A percentile compares a stretch with the other conserved stretches of the same genome.
Evolutionary conservation across 2,888 invertebrate species (phyloP).

Genomic region (Polia nebulosa): DNA sequence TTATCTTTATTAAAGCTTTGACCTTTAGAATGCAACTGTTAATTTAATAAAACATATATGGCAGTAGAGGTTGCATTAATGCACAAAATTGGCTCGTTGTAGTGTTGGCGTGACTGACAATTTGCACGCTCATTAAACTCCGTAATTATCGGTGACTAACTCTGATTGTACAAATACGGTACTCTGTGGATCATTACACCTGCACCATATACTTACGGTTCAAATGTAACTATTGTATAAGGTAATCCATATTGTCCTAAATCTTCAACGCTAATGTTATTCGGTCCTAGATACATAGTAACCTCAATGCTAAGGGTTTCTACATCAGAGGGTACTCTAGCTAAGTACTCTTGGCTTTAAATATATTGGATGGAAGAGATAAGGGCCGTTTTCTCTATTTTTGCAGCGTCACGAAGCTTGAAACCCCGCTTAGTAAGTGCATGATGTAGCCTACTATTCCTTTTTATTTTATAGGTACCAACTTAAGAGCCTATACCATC

Average conservation of each 20-base stretch:
- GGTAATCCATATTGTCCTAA: constrained; percentile 12
- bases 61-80: constrained; percentile 36
- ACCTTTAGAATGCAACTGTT: constrained; percentile 48
- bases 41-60: constrained; percentile 55
- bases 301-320: not conserved
- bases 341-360: constrained; percentile 33
- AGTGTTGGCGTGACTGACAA: constrained; percentile 51
- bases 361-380: constrained; percentile 51
- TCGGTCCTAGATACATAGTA: constrained; percentile 29
- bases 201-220: constrained; percentile 19
- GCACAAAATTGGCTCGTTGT: constrained; percentile 53
- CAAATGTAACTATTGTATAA: constrained; percentile 1
- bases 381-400: constrained; percentile 26
- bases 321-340: constrained; percentile 14
- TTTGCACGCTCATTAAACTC: constrained; percentile 55
- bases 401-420: constrained; percentile 33
- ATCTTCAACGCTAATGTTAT: constrained; percentile 3
- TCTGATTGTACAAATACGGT: constrained; percentile 49
- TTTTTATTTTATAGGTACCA: constrained; percentile 15
- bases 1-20: constrained; percentile 27
- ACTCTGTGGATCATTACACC: constrained; percentile 42
- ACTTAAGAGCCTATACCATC: too few species aligned
- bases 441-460: constrained; percentile 17
- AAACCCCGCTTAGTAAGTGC: constrained; percentile 7
- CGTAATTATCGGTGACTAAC: constrained; percentile 53